Evolutionary conservation across 1,140 invertebrate species (phyloP).

Genomic region (Polyergus mexicanus): DNA sequence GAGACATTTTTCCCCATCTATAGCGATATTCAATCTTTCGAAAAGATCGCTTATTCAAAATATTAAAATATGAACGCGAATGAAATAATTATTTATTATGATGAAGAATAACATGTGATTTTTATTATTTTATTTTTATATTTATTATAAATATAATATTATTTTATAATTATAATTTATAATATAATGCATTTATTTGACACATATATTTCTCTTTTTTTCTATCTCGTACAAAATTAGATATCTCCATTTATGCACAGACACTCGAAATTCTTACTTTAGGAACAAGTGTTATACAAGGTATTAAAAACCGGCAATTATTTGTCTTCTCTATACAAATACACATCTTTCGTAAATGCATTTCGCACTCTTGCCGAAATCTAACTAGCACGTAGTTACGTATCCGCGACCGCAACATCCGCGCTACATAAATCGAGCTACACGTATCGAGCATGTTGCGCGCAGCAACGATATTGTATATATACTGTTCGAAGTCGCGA

Average conservation of each 20-base stretch:
- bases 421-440: not conserved
- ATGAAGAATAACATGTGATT: not conserved
- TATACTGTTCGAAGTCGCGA: not conserved
- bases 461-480: slow-evolving; percentile 12
- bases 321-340: not conserved
- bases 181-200: not conserved
- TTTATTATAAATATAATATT: not conserved
- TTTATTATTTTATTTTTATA: not conserved
- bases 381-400: not conserved
- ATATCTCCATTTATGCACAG: not conserved
- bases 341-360: not conserved
- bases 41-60: not conserved
- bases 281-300: no score
- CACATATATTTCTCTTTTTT: not conserved
- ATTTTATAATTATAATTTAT: not conserved
- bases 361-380: not conserved
- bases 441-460: not conserved
- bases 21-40: not conserved
- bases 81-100: not conserved
- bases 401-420: slow-evolving; percentile 1
- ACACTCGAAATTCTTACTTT: not conserved
- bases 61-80: not conserved
- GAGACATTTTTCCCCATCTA: not conserved
- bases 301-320: not conserved
- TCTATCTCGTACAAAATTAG: not conserved